Evolutionary conservation across 2,888 invertebrate species (phyloP).

Genomic region (Sphecodes monilicornis): DNA sequence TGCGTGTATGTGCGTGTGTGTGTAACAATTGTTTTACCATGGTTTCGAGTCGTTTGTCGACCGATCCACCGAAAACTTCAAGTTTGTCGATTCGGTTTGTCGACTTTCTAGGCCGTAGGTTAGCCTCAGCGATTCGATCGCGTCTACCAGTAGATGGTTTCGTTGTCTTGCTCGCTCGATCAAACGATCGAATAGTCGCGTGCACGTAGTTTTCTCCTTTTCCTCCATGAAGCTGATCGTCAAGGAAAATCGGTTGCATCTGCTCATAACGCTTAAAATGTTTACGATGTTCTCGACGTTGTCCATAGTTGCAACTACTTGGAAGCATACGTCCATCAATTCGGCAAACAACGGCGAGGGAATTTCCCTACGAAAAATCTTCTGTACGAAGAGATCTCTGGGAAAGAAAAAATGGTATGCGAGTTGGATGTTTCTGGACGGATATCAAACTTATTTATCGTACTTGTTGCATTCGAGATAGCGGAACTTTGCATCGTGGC

Average conservation of each 20-base stretch:
- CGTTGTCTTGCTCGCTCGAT: neutral
- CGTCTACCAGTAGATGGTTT: conserved; percentile 2
- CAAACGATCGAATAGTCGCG: conserved; percentile 47
- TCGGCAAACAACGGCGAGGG: conserved; percentile 70
- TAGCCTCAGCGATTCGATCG: conserved; percentile 33
- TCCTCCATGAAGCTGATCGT: conserved; percentile 72
- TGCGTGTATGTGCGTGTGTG: too few species aligned
- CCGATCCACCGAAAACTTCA: neutral
- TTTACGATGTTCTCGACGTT: conserved; percentile 67
- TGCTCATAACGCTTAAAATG: conserved; percentile 71
- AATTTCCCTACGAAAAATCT: conserved; percentile 76
- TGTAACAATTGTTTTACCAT: neutral
- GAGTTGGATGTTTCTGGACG: neutral
- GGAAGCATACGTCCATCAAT: conserved; percentile 65
- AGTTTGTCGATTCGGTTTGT: neutral
- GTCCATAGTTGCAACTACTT: conserved; percentile 36
- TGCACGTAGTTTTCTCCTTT: conserved; percentile 63
- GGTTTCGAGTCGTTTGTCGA: neutral
- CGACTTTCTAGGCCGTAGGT: conserved; percentile 22
- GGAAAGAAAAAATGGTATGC: neutral
- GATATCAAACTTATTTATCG: neutral
- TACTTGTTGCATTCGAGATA: conserved; percentile 66
- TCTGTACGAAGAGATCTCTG: conserved; percentile 67
- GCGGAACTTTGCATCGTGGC: conserved; percentile 66
- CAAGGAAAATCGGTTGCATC: conserved; percentile 77